Evolutionary conservation across 2,888 invertebrate genomes (phyloP), one percentile per base, ranked within the genome.

Genomic region (Trachelus stipa): DNA sequence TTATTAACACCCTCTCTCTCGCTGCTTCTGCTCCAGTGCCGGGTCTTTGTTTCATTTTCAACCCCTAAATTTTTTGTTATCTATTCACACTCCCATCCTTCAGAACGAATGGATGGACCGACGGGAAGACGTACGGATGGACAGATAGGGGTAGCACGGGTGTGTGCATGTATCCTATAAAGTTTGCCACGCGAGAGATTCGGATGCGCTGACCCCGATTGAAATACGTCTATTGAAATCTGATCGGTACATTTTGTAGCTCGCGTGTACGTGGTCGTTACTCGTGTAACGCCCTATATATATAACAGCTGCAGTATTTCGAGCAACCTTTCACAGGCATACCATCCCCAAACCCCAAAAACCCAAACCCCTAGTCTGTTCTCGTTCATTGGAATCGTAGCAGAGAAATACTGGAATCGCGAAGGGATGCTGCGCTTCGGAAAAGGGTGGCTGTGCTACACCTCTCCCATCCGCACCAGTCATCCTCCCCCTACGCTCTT

Each of bases 161-260:
- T 56, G 2, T 23, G 23, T 23, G 12, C 35, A 23, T 9, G 71
- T 12, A 71, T 12, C 31, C 71, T 34, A 34, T 71, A 73, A 40
- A 69, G 69, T 69, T 74, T 77, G 79, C 76, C 68, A 74, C 71
- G 69, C 77, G 79, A 74, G 79, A 81, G 80, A 84, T 87, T 81
- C 81, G 82, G 82, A 83, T 83, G 81, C 84, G 81, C 81, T 85
- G 84, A 84, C 85, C 86, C 76, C 82, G 81, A 82, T 84, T 80
- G 80, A 82, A 83, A 81, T 81, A 80, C 82, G 79, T 82, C 81
- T 83, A 87, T 85, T 85, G 86, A 86, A 85, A 85, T 84, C 83
- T 81, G 83, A 85, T 85, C 85, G 80, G 81, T 80, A 81, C 79
- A 81, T 81, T 83, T 84, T 79, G 80, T 76, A 71, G 6, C 33